Conservation (phyloP, 2,797 vertebrate species). For the Epinephelus coioides region DNA sequence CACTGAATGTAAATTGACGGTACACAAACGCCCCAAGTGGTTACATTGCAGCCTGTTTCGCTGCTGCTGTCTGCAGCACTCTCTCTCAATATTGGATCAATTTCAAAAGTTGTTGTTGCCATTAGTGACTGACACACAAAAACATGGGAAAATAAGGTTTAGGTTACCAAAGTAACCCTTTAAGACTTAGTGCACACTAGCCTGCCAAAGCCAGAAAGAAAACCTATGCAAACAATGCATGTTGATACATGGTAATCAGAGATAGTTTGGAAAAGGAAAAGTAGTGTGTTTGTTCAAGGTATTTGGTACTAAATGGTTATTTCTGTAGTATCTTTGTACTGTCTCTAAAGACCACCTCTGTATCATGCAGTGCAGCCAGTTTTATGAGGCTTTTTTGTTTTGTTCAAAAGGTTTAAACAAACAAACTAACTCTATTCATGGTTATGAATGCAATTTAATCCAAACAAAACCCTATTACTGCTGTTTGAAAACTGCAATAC, state of each 20-base stretch:
- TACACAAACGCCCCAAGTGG: too few species aligned
- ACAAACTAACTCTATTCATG: not conserved
- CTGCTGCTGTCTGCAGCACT: too few species aligned
- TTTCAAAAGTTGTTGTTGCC: too few species aligned
- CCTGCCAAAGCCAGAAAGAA: not conserved
- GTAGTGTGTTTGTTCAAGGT: not conserved
- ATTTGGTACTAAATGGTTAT: not conserved
- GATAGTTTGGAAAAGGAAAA: not conserved
- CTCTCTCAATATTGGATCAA: too few species aligned
- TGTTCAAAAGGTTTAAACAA: constrained; percentile 13
- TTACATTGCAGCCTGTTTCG: too few species aligned
- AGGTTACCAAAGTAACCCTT: too few species aligned
- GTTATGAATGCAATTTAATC: constrained; percentile 4
- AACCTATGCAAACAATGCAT: not conserved
- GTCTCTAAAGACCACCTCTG: not conserved
- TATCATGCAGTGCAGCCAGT: not conserved
- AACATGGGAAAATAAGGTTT: too few species aligned
- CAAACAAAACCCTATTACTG: not conserved
- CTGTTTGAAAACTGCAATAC: not conserved
- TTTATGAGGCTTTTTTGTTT: not conserved
- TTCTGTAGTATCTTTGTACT: not conserved
- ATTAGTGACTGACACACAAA: too few species aligned
- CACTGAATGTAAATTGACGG: too few species aligned
- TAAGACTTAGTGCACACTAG: not conserved
- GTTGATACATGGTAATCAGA: not conserved